Evolutionary conservation across 64 coral and sea anemone genomes (phyloP).

Genomic region (Montipora foliosa): DNA sequence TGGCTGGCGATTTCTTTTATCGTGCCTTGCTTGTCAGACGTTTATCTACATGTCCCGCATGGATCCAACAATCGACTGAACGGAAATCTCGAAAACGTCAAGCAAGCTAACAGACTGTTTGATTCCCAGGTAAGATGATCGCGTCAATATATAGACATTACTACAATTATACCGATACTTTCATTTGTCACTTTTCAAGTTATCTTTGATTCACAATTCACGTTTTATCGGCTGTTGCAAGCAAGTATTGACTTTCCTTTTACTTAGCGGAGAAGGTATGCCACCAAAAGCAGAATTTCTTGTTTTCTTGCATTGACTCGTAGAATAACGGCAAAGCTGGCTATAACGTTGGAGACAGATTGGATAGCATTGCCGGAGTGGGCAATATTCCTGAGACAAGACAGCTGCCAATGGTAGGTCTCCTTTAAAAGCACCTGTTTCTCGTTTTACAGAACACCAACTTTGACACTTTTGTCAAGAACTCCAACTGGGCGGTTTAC

Average conservation of each 20-base stretch:
- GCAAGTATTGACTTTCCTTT: too few relatives aligned
- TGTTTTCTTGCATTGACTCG: not conserved
- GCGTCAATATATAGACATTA: too few relatives aligned
- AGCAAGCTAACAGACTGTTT: conserved; percentile 31
- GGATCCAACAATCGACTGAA: conserved; percentile 61
- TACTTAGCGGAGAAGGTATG: too few relatives aligned
- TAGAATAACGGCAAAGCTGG: conserved; percentile 50
- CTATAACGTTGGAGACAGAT: conserved; percentile 28
- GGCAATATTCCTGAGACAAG: conserved; percentile 16
- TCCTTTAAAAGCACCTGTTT: too few relatives aligned
- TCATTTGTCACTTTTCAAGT: too few relatives aligned
- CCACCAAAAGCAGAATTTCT: too few relatives aligned
- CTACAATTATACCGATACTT: too few relatives aligned
- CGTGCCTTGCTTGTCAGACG: not conserved
- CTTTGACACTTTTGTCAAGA: too few relatives aligned
- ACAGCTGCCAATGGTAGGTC: conserved; percentile 25
- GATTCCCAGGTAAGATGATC: conserved; percentile 42
- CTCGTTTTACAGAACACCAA: not conserved
- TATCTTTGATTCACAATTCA: too few relatives aligned
- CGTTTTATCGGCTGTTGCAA: too few relatives aligned
- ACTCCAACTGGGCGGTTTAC: too few relatives aligned
- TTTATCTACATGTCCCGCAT: conserved; percentile 43
- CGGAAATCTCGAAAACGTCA: conserved; percentile 14
- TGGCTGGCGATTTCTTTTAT: not conserved
- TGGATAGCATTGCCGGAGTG: not conserved